These are phyloP conservation scores for Plebejus argus DNA, from an alignment of 2,888 invertebrate species.

Conservation along the genomic window DNA sequence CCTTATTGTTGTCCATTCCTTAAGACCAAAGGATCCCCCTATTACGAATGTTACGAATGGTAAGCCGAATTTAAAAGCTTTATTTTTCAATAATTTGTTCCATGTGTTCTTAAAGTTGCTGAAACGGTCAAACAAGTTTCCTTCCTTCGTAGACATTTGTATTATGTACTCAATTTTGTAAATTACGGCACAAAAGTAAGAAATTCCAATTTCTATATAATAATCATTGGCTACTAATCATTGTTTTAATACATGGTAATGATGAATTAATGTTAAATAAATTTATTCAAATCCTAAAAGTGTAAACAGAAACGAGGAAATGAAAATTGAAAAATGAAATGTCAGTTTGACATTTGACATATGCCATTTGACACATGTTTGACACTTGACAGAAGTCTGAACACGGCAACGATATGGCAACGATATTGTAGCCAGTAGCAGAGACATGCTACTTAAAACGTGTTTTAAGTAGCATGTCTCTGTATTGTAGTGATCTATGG, in stretches of 20 bases:
- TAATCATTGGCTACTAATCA: background rate
- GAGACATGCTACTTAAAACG: too few species aligned
- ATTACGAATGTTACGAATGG: conserved; percentile 87
- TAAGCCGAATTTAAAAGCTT: conserved; percentile 84
- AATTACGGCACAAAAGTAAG: background rate
- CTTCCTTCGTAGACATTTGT: conserved; percentile 34
- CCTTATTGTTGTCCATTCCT: conserved; percentile 88
- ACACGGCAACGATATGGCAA: too few species aligned
- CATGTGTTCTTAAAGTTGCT: conserved; percentile 36
- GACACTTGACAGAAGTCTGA: too few species aligned
- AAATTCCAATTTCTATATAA: background rate
- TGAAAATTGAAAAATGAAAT: background rate
- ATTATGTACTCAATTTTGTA: background rate
- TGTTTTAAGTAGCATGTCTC: too few species aligned
- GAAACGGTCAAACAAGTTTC: conserved; percentile 34
- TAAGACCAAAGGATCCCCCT: conserved; percentile 89
- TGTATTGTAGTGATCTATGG: too few species aligned
- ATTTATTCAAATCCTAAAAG: too few species aligned
- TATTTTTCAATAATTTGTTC: conserved; percentile 61
- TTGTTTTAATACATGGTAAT: background rate
- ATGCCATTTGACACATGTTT: background rate
- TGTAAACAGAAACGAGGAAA: too few species aligned
- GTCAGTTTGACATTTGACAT: background rate
- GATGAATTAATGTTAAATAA: too few species aligned
- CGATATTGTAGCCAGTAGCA: too few species aligned